Base-by-base conservation (phyloP, 2,797 vertebrate genomes). In the Harpagifer antarcticus region DNA sequence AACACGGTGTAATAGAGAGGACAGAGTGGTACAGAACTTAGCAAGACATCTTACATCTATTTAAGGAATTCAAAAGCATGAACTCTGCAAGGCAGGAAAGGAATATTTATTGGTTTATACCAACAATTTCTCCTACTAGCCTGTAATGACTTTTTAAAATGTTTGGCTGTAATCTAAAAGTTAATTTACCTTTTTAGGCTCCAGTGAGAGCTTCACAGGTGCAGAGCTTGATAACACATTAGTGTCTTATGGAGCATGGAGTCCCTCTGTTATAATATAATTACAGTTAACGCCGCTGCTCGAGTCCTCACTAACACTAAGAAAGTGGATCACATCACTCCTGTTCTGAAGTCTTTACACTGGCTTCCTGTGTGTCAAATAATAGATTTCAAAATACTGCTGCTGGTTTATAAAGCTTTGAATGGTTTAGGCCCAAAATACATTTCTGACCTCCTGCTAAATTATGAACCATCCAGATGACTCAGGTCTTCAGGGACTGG, bases 11-110 rank as follows among this genome's bases (percentile, higher is more conserved):
- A 52, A 66, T 72, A 40, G 56, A 69, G 50, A 44, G 74, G 55
- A 44, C 59, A 56, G 31, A 53, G 31, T 66, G 37, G 59, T 64
- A 74, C 33, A 7, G 44, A 81, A 49, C 47, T 49, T n/a, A 45
- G 8, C 10, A 48, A 47, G 49, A 65, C 68, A 79, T 49, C 31
- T 57, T 19, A 37, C 19, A 55, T 69, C 44, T 48, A 62, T 72
- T 50, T 50, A 50, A 60, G 58, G 50, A 83, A 76, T 64, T 62
- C 40, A 68, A 44, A 76, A 44, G 1, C 31, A 60, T 48, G 50
- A 82, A 63, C 61, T 60, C 19, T 23, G 20, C 11, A 11, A 19
- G 2, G 19, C n/a, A 60, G 43, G 20, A 9, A 42, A 9, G 6
- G 4, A 56, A 58, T 9, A 17, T 42, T 54, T 64, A 5, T 52